Conservation (phyloP, 2,113 vertebrate species). For the Chaenocephalus aceratus region DNA sequence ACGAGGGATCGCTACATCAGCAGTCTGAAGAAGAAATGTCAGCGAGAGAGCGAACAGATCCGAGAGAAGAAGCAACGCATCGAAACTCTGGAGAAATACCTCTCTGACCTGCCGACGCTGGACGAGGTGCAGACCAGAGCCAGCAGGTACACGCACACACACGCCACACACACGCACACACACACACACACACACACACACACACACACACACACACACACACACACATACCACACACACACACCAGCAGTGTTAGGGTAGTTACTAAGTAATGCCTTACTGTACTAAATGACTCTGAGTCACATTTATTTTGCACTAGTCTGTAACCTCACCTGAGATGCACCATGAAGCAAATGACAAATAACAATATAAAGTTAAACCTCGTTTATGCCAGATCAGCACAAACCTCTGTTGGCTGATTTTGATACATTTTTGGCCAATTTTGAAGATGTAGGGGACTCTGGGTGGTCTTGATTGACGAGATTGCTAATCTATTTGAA, state of each 20-base stretch:
- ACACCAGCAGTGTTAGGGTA: background rate
- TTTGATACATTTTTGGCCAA: too few species aligned
- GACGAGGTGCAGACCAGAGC: constrained; percentile 91
- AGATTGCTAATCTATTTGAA: too few species aligned
- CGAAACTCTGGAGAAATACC: constrained; percentile 96
- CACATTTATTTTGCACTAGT: too few species aligned
- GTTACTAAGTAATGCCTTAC: too few species aligned
- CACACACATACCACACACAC: background rate
- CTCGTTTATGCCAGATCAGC: too few species aligned
- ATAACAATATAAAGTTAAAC: too few species aligned
- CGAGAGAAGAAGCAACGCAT: constrained; percentile 94
- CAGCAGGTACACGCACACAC: constrained; percentile 87
- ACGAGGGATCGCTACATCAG: constrained; percentile 96
- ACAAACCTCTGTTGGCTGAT: too few species aligned
- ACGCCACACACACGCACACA: background rate
- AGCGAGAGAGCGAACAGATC: constrained; percentile 92
- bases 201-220: background rate
- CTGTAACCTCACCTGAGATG: too few species aligned
- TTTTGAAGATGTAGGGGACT: too few species aligned
- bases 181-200: background rate
- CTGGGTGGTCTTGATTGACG: too few species aligned
- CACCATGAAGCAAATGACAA: too few species aligned
- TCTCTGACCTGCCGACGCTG: constrained; percentile 93
- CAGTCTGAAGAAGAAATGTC: constrained; percentile 95
- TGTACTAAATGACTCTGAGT: too few species aligned